These are phyloP conservation scores for Argopecten irradians DNA, from an alignment of 1,140 invertebrate genomes.

Conservation along the genomic window DNA sequence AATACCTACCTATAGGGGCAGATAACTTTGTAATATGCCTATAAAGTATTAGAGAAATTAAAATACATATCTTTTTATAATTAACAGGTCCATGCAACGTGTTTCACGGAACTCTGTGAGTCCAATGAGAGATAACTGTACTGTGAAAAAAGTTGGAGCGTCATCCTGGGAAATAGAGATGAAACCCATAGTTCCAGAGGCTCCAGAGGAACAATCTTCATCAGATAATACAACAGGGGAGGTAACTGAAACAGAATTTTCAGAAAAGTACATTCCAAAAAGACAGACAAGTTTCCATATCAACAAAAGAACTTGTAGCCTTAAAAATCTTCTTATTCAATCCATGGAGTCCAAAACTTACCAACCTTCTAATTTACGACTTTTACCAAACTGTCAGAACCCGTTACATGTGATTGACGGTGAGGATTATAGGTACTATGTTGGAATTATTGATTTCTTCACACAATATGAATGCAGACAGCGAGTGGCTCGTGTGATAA, in stretches of 20 bases:
- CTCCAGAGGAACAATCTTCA: background rate
- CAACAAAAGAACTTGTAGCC: background rate
- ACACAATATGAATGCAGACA: conserved; percentile 59
- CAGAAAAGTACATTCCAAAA: background rate
- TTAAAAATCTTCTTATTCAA: background rate
- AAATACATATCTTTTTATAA: background rate
- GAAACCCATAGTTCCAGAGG: background rate
- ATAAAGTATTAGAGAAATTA: too few species aligned
- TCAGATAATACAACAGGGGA: background rate
- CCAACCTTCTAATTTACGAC: conserved; percentile 48
- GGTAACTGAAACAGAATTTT: background rate
- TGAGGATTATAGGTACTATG: conserved; percentile 55
- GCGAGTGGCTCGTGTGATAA: conserved; percentile 52
- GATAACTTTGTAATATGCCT: too few species aligned
- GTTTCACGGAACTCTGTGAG: background rate
- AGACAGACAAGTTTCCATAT: background rate
- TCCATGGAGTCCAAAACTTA: background rate
- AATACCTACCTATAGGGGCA: too few species aligned
- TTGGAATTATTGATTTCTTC: conserved; percentile 66
- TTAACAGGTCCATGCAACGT: background rate
- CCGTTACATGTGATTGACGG: conserved; percentile 66
- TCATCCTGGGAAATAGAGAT: background rate
- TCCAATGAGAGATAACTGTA: background rate
- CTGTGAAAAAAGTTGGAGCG: background rate
- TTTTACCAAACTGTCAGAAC: conserved; percentile 60